These are phyloP conservation scores for Taurulus bubalis DNA, from an alignment of 2,113 vertebrate species.

Conservation along the genomic window DNA sequence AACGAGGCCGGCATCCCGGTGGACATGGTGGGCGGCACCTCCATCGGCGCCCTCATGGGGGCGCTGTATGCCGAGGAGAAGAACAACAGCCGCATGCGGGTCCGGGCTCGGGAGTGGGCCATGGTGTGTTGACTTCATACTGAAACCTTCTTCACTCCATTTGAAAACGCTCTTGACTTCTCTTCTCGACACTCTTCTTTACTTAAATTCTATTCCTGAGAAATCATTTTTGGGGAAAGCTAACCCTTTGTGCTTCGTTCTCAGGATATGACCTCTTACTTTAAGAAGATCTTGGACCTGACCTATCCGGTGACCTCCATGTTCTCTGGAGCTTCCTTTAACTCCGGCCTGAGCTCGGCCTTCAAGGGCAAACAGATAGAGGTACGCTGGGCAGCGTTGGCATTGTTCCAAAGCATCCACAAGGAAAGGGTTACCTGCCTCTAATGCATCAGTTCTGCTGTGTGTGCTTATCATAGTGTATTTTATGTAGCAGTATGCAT, in stretches of 20 bases:
- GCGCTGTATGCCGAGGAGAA: conserved; percentile 93
- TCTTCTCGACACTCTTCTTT: neutral
- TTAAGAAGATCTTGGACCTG: conserved; percentile 90
- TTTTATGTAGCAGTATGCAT: neutral
- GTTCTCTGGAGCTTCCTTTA: conserved; percentile 94
- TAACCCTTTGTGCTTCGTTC: neutral
- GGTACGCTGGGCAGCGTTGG: conserved; percentile 70
- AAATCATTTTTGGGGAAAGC: neutral
- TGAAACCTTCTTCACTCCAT: neutral
- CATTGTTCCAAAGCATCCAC: neutral
- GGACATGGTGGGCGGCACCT: conserved; percentile 94
- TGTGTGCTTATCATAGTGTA: neutral
- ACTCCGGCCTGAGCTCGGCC: conserved; percentile 86
- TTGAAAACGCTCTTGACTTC: neutral
- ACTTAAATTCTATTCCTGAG: neutral
- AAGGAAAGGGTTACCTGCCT: neutral
- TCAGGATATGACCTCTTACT: conserved; percentile 90
- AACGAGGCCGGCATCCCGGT: conserved; percentile 90
- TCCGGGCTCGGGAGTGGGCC: conserved; percentile 92
- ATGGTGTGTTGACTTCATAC: conserved; percentile 83
- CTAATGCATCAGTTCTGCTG: neutral
- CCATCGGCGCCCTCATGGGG: conserved; percentile 92
- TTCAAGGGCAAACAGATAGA: conserved; percentile 94
- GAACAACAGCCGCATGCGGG: conserved; percentile 89
- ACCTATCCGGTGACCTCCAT: conserved; percentile 95